Evolutionary conservation across 2,888 invertebrate genomes (phyloP).

Genomic region (Sepioteuthis lessoniana): DNA sequence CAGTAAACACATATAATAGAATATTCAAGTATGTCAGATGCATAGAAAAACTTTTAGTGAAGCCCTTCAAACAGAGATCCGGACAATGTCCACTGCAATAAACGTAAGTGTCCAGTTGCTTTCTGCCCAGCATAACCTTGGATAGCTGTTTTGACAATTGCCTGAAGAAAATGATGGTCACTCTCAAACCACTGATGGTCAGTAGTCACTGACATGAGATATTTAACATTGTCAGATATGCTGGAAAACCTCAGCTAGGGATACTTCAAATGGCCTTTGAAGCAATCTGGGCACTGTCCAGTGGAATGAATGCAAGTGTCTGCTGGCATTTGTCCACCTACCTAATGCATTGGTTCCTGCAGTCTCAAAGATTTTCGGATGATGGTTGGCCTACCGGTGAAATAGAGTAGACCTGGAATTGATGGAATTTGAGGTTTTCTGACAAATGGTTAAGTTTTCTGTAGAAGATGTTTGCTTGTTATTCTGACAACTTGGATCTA

Average conservation of each 20-base stretch:
- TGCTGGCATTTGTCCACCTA: background rate
- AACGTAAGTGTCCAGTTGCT: conserved; percentile 23
- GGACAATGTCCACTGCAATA: background rate
- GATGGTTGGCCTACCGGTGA: background rate
- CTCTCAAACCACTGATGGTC: conserved; percentile 4
- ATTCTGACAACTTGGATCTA: conserved; percentile 14
- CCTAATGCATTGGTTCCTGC: background rate
- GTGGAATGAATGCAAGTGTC: conserved; percentile 8
- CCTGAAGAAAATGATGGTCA: background rate
- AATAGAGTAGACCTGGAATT: background rate
- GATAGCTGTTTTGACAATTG: background rate
- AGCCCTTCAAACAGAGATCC: background rate
- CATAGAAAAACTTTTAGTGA: background rate
- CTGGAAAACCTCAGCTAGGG: background rate
- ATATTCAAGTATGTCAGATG: background rate
- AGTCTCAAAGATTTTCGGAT: background rate
- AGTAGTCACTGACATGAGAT: background rate
- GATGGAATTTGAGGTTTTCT: background rate
- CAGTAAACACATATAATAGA: background rate
- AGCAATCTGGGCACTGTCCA: background rate
- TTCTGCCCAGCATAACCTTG: background rate
- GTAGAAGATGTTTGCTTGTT: background rate
- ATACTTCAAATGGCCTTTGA: background rate
- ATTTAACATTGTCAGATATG: conserved; percentile 13
- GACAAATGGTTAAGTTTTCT: background rate